These are phyloP conservation scores for Coleophora deauratella DNA, from an alignment of 2,888 invertebrate species.

Conservation along the genomic window DNA sequence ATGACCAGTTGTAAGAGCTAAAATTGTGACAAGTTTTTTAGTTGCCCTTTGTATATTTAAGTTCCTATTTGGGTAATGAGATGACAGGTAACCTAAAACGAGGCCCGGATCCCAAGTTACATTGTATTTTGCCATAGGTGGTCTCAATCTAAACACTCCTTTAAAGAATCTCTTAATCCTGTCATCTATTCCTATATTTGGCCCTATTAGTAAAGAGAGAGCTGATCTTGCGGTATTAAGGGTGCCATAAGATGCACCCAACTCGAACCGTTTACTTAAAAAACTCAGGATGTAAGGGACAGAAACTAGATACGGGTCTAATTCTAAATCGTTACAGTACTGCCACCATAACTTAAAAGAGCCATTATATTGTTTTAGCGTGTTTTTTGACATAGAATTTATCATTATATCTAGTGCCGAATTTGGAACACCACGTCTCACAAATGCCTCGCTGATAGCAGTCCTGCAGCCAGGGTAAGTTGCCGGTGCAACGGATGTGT, in stretches of 20 bases:
- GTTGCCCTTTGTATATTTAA: constrained; percentile 3
- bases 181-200: constrained; percentile 3
- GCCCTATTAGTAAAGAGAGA: constrained; percentile 9
- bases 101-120: constrained; percentile 11
- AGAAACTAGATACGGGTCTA: constrained; percentile 2
- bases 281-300: constrained; percentile 4
- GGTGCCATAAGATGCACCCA: constrained; percentile 11
- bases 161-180: constrained; percentile 14
- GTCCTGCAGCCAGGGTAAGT: constrained; percentile 13
- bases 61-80: background rate
- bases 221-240: constrained; percentile 13
- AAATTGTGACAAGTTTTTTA: constrained; percentile 5
- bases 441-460: constrained; percentile 12
- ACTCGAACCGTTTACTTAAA: constrained; percentile 4
- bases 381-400: constrained; percentile 10
- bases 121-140: constrained; percentile 8
- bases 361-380: constrained; percentile 6
- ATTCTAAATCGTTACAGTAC: constrained; percentile 3
- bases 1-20: constrained; percentile 12
- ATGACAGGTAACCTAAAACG: constrained; percentile 7
- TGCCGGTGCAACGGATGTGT: constrained; percentile 11
- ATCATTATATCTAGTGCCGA: constrained; percentile 9
- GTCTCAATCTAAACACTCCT: constrained; percentile 12
- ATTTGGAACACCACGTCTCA: constrained; percentile 4
- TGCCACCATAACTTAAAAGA: constrained; percentile 14